Base-by-base conservation (phyloP, 2,888 invertebrate genomes). In the Pyrochroa serraticornis region DNA sequence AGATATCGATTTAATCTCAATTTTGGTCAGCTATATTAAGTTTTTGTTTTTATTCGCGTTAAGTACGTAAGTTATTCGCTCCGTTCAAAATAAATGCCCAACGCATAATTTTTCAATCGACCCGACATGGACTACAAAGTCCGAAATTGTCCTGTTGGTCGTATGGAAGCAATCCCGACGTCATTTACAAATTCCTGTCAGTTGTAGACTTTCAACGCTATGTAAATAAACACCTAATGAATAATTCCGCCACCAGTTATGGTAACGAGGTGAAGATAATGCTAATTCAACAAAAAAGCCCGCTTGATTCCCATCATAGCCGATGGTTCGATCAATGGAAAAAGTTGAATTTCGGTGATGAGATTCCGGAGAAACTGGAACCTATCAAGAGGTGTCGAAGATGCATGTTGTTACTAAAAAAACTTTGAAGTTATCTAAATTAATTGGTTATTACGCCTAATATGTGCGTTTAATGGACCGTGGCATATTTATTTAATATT, bases 201-300 rank as follows among this genome's bases (percentile, higher is more conserved):
- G 22, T 22, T 22, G 22, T 22, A 22, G 22, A 22, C 22, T 22
- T 22, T 22, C 22, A 22, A 22, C 22, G 22, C 22, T 22, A 22
- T 22, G 22, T 51, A 51, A 37, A 36, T 14, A 14, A 45, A 41
- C 49, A 49, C 45, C 52, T 52, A 45, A 45, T 52, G 52, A 52
- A 52, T 52, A 45, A 52, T 52, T 52, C 52, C 45, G 42, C 43
- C 43, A 42, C 51, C 57, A 51, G 39, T 56, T 56, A 56, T 56
- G 50, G 49, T 56, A 56, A 49, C 34, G 39, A 44, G 30, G 42
- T 13, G 49, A 30, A 38, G 36, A 53, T 46, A 41, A 53, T 53
- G 53, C 53, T 46, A 53, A 53, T 53, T 53, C 35, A 10, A 45
- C 35, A 7, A 34, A 46, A 53, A 44, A 53, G 45, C 44, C 22